phyloP scores from a whole-genome alignment of 2,113 vertebrate genomes.

The Tapirus terrestris region DNA sequence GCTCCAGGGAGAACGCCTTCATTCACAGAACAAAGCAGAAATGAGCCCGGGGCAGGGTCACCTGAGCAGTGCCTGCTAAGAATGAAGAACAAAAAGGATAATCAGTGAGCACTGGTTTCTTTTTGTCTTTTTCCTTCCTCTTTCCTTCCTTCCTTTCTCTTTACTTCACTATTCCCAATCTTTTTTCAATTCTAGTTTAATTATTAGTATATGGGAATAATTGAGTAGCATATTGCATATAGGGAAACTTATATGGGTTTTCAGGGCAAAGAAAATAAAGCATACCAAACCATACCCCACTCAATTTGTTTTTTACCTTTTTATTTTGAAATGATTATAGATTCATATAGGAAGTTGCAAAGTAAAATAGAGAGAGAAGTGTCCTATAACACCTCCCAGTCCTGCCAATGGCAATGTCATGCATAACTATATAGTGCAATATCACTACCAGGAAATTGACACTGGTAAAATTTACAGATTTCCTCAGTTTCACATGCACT shows the following conservation, averaged over 20 bases:
- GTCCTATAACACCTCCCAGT: not conserved
- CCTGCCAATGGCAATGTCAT: accelerated
- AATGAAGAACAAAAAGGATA: not conserved
- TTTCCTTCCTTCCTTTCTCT: not conserved
- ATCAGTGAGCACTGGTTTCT: not conserved
- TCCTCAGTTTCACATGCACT: not conserved
- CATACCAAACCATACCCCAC: not conserved
- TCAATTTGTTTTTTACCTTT: not conserved
- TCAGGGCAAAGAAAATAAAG: not conserved
- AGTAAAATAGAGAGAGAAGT: not conserved
- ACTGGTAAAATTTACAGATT: not conserved
- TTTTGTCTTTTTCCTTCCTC: not conserved
- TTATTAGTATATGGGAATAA: not conserved
- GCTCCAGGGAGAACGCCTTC: not conserved
- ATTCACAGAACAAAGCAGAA: slow-evolving; percentile 19
- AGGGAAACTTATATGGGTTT: not conserved
- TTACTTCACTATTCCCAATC: not conserved
- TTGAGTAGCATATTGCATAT: not conserved
- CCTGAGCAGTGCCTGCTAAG: not conserved
- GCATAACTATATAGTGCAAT: accelerated
- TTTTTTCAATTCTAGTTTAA: not conserved
- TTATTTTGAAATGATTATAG: not conserved
- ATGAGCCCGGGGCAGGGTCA: not conserved
- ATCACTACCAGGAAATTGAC: not conserved
- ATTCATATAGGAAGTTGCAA: not conserved